Base-by-base conservation (phyloP, 2,888 invertebrate species). In the Lasioglossum zephyrum region DNA sequence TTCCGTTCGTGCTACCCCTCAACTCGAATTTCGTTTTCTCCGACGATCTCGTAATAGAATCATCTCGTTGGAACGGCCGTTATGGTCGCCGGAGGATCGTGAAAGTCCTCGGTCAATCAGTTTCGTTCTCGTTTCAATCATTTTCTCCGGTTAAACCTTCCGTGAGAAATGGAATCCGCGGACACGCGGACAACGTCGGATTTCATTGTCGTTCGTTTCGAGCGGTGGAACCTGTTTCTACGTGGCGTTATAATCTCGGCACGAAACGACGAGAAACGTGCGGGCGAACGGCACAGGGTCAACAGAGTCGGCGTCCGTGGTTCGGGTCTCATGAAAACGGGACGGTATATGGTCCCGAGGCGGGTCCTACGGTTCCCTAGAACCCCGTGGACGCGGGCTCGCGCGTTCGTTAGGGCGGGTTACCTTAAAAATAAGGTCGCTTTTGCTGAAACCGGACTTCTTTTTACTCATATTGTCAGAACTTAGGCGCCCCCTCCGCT, bases 361-460 rank as follows among this genome's bases (percentile, higher is more conserved):
- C 53, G 86, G 90, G 85, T 87, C 86, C 88, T 77, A 73, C 77
- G 78, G 78, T 57, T 53, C 53, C n/a, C 74, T 69, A 85, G 91
- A 92, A 91, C 91, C 91, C 91, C 91, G 82, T 92, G 93, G 92
- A 92, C 91, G 92, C 91, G 94, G 94, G 94, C 94, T 93, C 93
- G 93, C 94, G 94, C 93, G 92, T 92, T 93, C 92, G 91, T 93
- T 93, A 95, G 96, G 96, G 96, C 97, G 96, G 97, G 97, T 98
- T 98, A 98, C 98, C 98, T 98, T 98, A 97, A 98, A 98, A 97
- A 98, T 98, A 97, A 98, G 98, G 98, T 98, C 98, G 98, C 98
- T 98, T 98, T 98, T 98, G 97, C 97, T 98, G 97, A 96, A 97
- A 97, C 97, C 97, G 96, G 96, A 96, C 97, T 98, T 98, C 98